Conservation (phyloP, 1,140 invertebrate species). For the Asobara japonica region DNA sequence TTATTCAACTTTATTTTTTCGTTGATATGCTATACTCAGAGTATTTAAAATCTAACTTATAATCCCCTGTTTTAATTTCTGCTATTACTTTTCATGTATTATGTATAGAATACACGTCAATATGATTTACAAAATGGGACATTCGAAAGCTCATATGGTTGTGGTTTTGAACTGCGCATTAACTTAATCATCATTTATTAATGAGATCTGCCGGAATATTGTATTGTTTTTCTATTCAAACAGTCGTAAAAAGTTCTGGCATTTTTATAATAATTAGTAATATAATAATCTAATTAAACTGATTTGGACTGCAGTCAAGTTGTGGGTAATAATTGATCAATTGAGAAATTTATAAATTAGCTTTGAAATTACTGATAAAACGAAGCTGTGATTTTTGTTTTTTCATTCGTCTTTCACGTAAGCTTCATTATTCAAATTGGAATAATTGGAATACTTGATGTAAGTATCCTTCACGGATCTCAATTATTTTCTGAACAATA, state of each 20-base stretch:
- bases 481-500: not conserved
- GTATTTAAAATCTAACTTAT: not conserved
- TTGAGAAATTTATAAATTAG: slow-evolving; percentile 15
- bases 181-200: not conserved
- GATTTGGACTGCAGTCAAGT: not conserved
- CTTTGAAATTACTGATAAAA: not conserved
- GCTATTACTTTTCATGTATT: slow-evolving; percentile 12
- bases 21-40: slow-evolving; percentile 28
- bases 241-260: slow-evolving; percentile 8
- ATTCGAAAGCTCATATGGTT: slow-evolving; percentile 12
- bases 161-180: slow-evolving; percentile 3
- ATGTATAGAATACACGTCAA: slow-evolving; percentile 25
- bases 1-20: slow-evolving; percentile 20
- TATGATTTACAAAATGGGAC: slow-evolving; percentile 26
- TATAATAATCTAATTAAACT: not conserved
- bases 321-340: not conserved
- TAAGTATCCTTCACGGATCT: slow-evolving; percentile 22
- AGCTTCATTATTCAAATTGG: not conserved
- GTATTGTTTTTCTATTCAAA: not conserved
- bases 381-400: slow-evolving; percentile 5
- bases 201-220: not conserved
- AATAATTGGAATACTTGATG: slow-evolving; percentile 16
- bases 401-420: slow-evolving; percentile 4
- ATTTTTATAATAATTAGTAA: not conserved
- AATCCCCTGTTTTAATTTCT: slow-evolving; percentile 10